A percentile compares a stretch with the other conserved stretches of the same genome.
phyloP scores from a whole-genome alignment of 2,888 invertebrate species.

The Drosophila mulleri region DNA sequence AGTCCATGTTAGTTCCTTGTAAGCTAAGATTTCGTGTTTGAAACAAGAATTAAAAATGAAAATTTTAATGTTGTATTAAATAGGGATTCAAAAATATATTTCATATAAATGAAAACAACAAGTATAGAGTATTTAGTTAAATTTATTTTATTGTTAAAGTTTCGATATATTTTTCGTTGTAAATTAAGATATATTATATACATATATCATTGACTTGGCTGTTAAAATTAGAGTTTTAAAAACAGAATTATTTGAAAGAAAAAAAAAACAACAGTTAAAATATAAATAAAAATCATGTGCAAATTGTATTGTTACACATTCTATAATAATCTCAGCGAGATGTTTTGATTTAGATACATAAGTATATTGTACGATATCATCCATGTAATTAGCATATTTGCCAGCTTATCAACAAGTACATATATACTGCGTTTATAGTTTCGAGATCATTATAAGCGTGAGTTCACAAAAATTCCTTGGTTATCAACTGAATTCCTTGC shows the following conservation, averaged over 20 bases:
- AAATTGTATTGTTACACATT: conserved; percentile 37
- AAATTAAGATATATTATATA: conserved; percentile 13
- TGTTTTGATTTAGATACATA: conserved; percentile 40
- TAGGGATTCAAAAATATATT: conserved; percentile 22
- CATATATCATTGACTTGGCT: conserved; percentile 35
- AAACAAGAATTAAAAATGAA: conserved; percentile 7
- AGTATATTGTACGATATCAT: conserved; percentile 37
- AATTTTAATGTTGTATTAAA: conserved; percentile 34
- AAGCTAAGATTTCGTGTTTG: conserved; percentile 9
- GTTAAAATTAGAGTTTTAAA: conserved; percentile 40
- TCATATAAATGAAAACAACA: neutral
- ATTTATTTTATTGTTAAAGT: conserved; percentile 28
- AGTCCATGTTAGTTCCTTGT: conserved; percentile 21
- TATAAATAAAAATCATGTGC: conserved; percentile 15
- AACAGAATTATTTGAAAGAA: conserved; percentile 12
- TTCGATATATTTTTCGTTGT: conserved; percentile 20
- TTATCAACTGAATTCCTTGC: too few relatives aligned
- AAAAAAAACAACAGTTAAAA: neutral
- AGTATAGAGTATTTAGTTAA: conserved; percentile 14
- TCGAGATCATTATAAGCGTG: conserved; percentile 37
- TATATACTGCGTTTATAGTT: conserved; percentile 43
- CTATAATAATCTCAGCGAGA: conserved; percentile 25
- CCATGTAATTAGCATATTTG: conserved; percentile 29
- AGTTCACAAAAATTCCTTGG: conserved; percentile 25
- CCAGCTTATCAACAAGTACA: conserved; percentile 29